phyloP scores from a whole-genome alignment of 2,797 vertebrate species.

The Todus mexicanus region DNA sequence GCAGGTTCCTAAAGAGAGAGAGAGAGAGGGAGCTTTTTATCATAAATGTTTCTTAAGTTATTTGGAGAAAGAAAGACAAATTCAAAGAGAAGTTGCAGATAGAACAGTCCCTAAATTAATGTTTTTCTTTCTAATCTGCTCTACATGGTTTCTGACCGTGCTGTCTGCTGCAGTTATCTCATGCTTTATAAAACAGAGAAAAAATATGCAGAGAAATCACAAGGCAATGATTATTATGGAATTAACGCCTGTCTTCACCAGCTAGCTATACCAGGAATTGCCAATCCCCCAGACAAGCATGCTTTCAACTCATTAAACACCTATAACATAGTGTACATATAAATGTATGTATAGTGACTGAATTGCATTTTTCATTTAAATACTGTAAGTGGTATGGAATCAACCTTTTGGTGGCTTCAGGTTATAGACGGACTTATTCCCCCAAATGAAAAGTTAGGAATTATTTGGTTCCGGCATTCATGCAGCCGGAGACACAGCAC shows the following conservation, averaged over 20 bases:
- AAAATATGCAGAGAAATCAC: not conserved
- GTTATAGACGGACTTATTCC: not conserved
- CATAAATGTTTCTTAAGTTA: slow-evolving; percentile 16
- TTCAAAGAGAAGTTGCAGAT: not conserved
- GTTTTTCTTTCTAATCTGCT: slow-evolving; percentile 8
- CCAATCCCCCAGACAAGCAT: not conserved
- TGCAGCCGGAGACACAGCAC: not conserved
- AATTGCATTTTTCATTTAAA: not conserved
- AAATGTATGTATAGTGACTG: not conserved
- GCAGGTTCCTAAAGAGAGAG: slow-evolving; percentile 12
- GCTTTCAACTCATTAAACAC: not conserved
- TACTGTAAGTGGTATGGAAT: not conserved
- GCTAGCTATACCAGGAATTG: not conserved
- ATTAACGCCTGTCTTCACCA: not conserved
- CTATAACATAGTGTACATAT: not conserved
- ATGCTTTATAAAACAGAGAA: not conserved
- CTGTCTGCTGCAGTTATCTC: slow-evolving; percentile 6
- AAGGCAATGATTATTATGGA: slow-evolving; percentile 12
- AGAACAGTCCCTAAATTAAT: slow-evolving; percentile 2
- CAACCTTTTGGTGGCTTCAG: not conserved
- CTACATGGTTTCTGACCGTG: not conserved
- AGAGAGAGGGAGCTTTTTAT: not conserved
- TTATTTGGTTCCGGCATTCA: not conserved
- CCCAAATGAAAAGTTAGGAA: not conserved
- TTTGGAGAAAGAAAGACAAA: not conserved